Conservation (phyloP, 2,797 vertebrate genomes). For the Coregonus sp. region DNA sequence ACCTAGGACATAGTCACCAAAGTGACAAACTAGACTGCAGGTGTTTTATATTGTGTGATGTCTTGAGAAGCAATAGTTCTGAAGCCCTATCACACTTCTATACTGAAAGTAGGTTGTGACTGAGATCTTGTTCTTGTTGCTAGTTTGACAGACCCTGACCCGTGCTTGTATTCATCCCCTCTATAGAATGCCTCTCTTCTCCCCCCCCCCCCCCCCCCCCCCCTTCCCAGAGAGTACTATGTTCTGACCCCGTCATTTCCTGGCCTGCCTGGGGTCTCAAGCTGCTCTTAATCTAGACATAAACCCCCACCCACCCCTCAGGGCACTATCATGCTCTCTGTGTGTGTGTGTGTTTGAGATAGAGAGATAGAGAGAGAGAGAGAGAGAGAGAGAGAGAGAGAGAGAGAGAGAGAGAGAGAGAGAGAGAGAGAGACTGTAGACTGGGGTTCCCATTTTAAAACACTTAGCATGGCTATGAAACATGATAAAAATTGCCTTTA, state of each 20-base stretch:
- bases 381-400: background rate
- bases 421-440: slow-evolving; percentile 7
- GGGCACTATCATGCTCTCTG: background rate
- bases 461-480: slow-evolving; percentile 39
- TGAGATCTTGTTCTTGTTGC: background rate
- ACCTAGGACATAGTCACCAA: too few species aligned
- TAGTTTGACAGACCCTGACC: background rate
- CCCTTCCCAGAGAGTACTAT: slow-evolving; percentile 3
- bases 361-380: too few species aligned
- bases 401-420: too few species aligned
- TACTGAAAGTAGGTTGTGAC: background rate
- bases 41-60: too few species aligned
- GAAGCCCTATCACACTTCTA: background rate
- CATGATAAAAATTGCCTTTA: slow-evolving; percentile 58
- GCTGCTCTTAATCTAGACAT: slow-evolving; percentile 46
- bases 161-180: background rate
- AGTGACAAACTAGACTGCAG: too few species aligned
- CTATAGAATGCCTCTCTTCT: background rate
- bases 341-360: background rate
- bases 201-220: background rate
- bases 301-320: slow-evolving; percentile 24
- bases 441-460: slow-evolving; percentile 59
- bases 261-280: slow-evolving; percentile 51
- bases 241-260: slow-evolving; percentile 50
- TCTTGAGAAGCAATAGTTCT: background rate